Base-by-base conservation (phyloP, 2,888 invertebrate genomes). In the Caenorhabditis japonica region DNA sequence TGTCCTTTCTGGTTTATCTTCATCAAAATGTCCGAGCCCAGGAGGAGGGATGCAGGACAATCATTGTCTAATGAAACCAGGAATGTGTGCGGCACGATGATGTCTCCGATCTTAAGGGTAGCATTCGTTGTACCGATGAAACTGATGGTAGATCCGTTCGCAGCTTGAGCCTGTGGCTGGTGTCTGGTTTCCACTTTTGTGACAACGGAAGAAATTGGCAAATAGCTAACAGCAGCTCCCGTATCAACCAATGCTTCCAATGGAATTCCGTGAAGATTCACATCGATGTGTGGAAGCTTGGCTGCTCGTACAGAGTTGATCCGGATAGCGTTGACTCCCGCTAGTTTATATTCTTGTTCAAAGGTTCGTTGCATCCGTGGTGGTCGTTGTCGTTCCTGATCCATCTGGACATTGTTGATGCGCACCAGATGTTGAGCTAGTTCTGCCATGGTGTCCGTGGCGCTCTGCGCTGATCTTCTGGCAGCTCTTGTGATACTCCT, bases 161-260 rank as follows among this genome's bases (percentile, higher is more conserved):
- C 49, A 4, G 49, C 33, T 2, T 17, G 17, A 8, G 49, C 49
- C 10, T 15, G 5, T n/a, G 15, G 27, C n/a, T n/a, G n/a, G n/a
- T n/a, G n/a, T n/a, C n/a, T n/a, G n/a, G n/a, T n/a, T n/a, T n/a
- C n/a, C n/a, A n/a, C n/a, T n/a, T n/a, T n/a, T 10, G 15, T 17
- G 8, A 2, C 7, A n/a, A 7, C 25, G 13, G 10, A 12, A 2
- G 34, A 19, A 12, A 33, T 15, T 7, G 49, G 34, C 3, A 19
- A 12, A 17, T 49, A 49, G n/a, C 49, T 49, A 10, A 49, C 12
- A 17, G 30, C 34, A 13, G 49, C 30, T 33, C 49, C 49, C 5
- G 49, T 49, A 13, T 49, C 49, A 2, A 49, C 2, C 2, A 49
- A 12, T 3, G 19, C 30, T 3, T 49, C 12, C 1, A 49, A 4